Evolutionary conservation across 2,888 invertebrate genomes (phyloP).

Genomic region (Pimpla rufipes): DNA sequence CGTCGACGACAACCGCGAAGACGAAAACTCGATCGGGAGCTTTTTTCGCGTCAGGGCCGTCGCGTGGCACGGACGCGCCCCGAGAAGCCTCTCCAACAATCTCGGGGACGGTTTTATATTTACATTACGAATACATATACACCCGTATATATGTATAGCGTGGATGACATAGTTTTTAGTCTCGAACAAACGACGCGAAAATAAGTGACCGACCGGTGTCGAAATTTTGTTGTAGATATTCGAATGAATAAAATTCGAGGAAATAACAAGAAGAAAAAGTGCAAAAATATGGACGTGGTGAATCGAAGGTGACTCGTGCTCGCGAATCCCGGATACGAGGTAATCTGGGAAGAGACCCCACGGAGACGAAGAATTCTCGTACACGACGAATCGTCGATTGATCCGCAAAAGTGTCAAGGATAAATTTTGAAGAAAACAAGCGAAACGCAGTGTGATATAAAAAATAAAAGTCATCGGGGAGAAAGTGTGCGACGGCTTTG

Average conservation of each 20-base stretch:
- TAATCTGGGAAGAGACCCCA: constrained; percentile 3
- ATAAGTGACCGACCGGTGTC: constrained; percentile 21
- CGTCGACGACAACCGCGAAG: constrained; percentile 58
- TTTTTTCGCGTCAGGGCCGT: constrained; percentile 69
- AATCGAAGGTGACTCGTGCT: constrained; percentile 58
- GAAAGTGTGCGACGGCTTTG: constrained; percentile 39
- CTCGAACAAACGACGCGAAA: constrained; percentile 20
- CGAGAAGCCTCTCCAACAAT: constrained; percentile 61
- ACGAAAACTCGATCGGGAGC: constrained; percentile 61
- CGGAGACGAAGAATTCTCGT: constrained; percentile 34
- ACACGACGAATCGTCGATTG: constrained; percentile 3
- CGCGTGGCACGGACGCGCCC: constrained; percentile 68
- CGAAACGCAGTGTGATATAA: constrained; percentile 23
- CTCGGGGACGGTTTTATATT: constrained; percentile 57
- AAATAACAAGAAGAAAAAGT: background rate
- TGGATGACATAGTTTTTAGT: background rate
- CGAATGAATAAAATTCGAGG: background rate
- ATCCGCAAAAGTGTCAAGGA: background rate
- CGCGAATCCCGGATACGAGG: constrained; percentile 17
- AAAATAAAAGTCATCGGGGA: constrained; percentile 29
- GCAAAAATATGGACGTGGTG: constrained; percentile 33
- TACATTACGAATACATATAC: constrained; percentile 14
- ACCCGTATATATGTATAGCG: constrained; percentile 1
- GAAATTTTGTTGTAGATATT: too few species aligned
- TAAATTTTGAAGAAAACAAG: background rate